Evolutionary conservation across 2,113 vertebrate genomes (phyloP).

Genomic region (Passerina amoena): DNA sequence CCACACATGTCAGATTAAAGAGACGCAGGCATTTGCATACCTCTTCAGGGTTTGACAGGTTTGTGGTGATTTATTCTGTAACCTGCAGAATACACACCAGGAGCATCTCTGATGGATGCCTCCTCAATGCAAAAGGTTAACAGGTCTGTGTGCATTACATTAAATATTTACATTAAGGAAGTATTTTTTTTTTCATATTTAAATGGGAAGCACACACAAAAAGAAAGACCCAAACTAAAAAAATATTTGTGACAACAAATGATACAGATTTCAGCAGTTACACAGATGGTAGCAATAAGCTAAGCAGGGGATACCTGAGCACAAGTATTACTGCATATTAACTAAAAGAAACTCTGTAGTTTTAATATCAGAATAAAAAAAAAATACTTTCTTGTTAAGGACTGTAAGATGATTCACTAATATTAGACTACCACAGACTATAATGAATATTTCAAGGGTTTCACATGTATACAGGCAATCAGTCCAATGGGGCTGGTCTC

Average conservation of each 20-base stretch:
- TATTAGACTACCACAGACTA: neutral
- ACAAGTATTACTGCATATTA: neutral
- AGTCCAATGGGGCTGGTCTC: neutral
- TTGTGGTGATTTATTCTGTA: conserved; percentile 27
- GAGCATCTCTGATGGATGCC: neutral
- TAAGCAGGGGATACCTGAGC: neutral
- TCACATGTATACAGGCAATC: neutral
- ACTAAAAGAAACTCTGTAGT: neutral
- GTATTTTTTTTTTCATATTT: neutral
- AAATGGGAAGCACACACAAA: neutral
- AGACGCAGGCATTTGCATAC: neutral
- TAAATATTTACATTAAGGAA: neutral
- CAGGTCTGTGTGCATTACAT: neutral
- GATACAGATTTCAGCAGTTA: neutral
- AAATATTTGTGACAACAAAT: neutral
- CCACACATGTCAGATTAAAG: conserved; percentile 2
- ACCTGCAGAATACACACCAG: neutral
- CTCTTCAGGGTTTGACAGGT: conserved; percentile 7
- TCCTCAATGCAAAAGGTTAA: neutral
- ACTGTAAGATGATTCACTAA: neutral
- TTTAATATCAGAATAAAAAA: neutral
- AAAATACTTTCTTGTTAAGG: neutral
- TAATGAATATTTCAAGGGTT: neutral
- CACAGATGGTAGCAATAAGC: neutral
- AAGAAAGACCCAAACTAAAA: neutral